Evolutionary conservation across 64 coral and sea anemone species (phyloP).

Genomic region (Montipora sp.): DNA sequence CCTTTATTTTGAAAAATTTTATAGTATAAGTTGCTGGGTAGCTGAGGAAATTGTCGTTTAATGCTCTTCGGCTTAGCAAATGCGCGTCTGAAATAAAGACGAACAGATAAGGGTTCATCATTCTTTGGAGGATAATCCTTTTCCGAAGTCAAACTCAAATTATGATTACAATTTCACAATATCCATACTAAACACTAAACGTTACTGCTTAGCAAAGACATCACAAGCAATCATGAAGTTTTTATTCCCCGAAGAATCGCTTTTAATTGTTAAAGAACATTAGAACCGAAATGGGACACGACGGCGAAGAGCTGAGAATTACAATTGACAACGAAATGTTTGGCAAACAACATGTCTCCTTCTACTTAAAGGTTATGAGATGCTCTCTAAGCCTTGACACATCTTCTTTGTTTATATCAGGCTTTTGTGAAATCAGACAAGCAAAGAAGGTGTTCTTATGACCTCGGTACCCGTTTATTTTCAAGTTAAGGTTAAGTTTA

Average conservation of each 20-base stretch:
- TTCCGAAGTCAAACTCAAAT: constrained; percentile 46
- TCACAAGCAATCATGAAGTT: constrained; percentile 15
- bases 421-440: constrained; percentile 52
- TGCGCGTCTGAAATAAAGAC: constrained; percentile 56
- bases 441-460: constrained; percentile 14
- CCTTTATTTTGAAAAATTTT: constrained; percentile 24
- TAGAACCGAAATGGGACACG: constrained; percentile 37
- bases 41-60: constrained; percentile 42
- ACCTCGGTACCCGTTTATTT: constrained; percentile 35
- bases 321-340: constrained; percentile 57
- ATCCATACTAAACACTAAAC: background rate
- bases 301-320: constrained; percentile 4
- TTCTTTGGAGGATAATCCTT: constrained; percentile 29
- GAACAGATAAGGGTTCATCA: constrained; percentile 37
- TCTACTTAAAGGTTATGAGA: constrained; percentile 62
- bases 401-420: background rate
- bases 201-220: constrained; percentile 16
- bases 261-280: constrained; percentile 31
- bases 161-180: constrained; percentile 33
- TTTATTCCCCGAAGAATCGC: background rate
- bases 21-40: constrained; percentile 38
- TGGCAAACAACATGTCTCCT: constrained; percentile 76
- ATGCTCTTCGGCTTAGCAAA: constrained; percentile 36
- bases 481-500: background rate
- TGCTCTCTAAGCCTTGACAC: constrained; percentile 30